A percentile compares a stretch with the other conserved stretches of the same genome.
These are phyloP conservation scores for Gopherus evgoodei DNA, from an alignment of 2,113 vertebrate species.

Conservation along the genomic window DNA sequence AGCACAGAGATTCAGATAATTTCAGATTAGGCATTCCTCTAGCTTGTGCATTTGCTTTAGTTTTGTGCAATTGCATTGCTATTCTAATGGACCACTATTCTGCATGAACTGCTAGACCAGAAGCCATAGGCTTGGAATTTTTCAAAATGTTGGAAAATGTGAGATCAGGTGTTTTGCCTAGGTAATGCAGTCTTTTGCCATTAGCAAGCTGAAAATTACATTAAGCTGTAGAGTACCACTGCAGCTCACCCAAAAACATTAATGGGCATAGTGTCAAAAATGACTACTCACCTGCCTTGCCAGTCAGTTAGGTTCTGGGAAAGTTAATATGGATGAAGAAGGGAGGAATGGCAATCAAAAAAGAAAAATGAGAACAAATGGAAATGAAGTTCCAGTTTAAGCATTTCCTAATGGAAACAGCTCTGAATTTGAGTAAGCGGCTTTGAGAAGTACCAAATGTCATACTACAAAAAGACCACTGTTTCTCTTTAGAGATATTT, in stretches of 20 bases:
- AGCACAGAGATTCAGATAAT: constrained; percentile 34
- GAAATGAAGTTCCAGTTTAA: constrained; percentile 50
- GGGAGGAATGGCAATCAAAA: constrained; percentile 33
- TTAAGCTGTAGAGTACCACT: background rate
- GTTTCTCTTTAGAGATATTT: constrained; percentile 48
- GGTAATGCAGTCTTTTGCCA: constrained; percentile 3
- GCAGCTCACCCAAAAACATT: background rate
- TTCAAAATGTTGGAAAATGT: constrained; percentile 19
- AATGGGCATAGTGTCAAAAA: background rate
- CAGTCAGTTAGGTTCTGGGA: constrained; percentile 53
- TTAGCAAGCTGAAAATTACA: background rate
- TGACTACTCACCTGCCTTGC: background rate
- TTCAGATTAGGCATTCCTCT: constrained; percentile 19
- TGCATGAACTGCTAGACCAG: background rate
- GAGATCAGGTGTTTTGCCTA: background rate
- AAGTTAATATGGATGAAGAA: constrained; percentile 39
- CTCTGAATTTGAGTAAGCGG: constrained; percentile 38
- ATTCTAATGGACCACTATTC: background rate
- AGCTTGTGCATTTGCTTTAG: background rate
- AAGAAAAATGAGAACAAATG: constrained; percentile 30
- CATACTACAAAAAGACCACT: background rate
- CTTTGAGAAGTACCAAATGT: constrained; percentile 13
- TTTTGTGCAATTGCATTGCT: background rate
- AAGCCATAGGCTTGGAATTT: constrained; percentile 47
- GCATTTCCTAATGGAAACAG: constrained; percentile 41